These are phyloP conservation scores for Urechis unicinctus DNA, from an alignment of 2,888 invertebrate genomes.

Conservation along the genomic window DNA sequence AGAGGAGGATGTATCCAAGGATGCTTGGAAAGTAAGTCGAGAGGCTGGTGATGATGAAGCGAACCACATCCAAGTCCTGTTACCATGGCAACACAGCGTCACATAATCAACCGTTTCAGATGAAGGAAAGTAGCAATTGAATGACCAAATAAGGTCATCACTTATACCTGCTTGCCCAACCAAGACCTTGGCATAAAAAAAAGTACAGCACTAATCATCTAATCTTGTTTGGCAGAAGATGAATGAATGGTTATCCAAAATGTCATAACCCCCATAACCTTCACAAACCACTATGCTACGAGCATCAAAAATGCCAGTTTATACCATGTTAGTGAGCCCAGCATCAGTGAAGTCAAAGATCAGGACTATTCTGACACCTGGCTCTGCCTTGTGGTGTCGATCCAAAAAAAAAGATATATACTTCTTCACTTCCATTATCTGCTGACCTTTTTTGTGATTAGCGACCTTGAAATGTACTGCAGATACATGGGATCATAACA, in stretches of 20 bases:
- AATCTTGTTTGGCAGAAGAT: too few relatives aligned
- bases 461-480: constrained; percentile 72
- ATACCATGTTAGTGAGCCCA: constrained; percentile 75
- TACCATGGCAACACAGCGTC: constrained; percentile 5
- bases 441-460: constrained; percentile 70
- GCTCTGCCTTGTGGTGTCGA: constrained; percentile 50
- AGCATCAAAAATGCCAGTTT: too few relatives aligned
- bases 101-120: too few relatives aligned
- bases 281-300: too few relatives aligned
- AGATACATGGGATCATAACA: constrained; percentile 1
- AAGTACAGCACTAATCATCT: neutral
- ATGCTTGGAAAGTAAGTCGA: constrained; percentile 78
- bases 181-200: too few relatives aligned
- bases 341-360: constrained; percentile 87
- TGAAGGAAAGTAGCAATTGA: too few relatives aligned
- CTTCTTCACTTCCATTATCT: constrained; percentile 59
- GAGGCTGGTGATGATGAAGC: constrained; percentile 76
- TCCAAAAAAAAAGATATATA: constrained; percentile 83
- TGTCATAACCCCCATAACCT: too few relatives aligned
- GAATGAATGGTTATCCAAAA: too few relatives aligned
- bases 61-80: constrained; percentile 79
- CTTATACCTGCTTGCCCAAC: too few relatives aligned
- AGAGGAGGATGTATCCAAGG: constrained; percentile 76
- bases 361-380: constrained; percentile 69
- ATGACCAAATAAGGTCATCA: too few relatives aligned